Percentiles rank a stretch among this genome's conserved stretches.
Conservation (phyloP, 2,113 vertebrate genomes). For the Nipponia nippon region DNA sequence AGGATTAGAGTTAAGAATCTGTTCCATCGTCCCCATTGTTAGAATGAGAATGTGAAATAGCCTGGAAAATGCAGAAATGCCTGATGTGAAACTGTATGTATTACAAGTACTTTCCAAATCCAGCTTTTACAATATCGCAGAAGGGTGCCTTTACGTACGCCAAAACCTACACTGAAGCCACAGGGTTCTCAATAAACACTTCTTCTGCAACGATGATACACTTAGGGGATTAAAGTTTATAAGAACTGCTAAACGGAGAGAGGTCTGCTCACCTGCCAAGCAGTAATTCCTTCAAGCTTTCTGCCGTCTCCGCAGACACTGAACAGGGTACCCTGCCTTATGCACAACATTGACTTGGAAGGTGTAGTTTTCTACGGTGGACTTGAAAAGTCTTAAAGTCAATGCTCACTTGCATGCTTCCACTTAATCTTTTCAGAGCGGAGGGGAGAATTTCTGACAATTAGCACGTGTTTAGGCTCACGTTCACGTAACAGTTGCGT, state of each 20-base stretch:
- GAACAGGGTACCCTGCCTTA: neutral
- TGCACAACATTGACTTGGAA: neutral
- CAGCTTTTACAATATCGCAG: neutral
- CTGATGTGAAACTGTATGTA: neutral
- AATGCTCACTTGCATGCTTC: neutral
- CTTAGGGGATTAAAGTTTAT: neutral
- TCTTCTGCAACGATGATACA: neutral
- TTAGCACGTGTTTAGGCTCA: neutral
- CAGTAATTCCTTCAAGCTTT: constrained; percentile 12
- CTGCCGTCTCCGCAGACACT: neutral
- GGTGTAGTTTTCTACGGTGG: neutral
- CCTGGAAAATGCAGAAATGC: neutral
- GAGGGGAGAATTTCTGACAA: neutral
- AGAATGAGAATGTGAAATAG: neutral
- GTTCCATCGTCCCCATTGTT: neutral
- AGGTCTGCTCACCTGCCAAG: constrained; percentile 22
- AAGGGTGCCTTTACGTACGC: neutral
- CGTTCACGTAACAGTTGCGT: neutral
- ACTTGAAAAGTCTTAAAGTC: neutral
- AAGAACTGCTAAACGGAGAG: neutral
- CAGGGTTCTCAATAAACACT: constrained; percentile 26
- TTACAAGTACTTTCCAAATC: neutral
- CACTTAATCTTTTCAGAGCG: neutral
- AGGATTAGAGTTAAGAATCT: neutral
- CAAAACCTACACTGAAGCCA: neutral